Base-by-base conservation (phyloP, 2,113 vertebrate species). In the Ariopsis seemanni region DNA sequence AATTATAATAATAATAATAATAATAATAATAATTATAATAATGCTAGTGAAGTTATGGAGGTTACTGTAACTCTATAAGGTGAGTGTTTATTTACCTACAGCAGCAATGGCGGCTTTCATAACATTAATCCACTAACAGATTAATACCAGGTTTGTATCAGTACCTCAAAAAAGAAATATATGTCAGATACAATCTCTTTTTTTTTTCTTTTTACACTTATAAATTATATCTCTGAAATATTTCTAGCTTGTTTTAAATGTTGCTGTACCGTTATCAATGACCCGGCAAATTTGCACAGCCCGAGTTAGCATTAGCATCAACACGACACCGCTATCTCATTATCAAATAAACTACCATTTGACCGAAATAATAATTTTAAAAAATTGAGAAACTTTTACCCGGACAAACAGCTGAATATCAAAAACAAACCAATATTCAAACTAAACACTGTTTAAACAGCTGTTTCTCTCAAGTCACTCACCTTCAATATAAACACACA, bases 401-500 rank as follows among this genome's bases (percentile, higher is more conserved):
- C 0, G 12, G 52, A 50, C 14, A 65, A 20, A 7, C 8, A 5
- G n/a, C 0, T 15, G 18, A 25, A 69, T 34, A 53, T 42, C 5
- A 22, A 34, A 27, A 72, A 42, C 5, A 42, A 52, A 25, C 1
- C 11, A 4, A 17, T 10, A 27, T 11, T 9, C n/a, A 72, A 74
- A 8, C 25, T 4, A 30, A 74, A 82, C 42, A 42, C 42, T 1
- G 22, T 3, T 55, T 3, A n/a, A 10, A 42, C n/a, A 63, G 25
- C 7, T 57, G 27, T 80, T 69, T 87, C 60, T 30, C 1, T 60
- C 10, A 57, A 74, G 14, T 20, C 42, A 55, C 86, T 87, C 67
- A 87, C 86, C 86, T 87, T 87, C 48, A 77, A 11, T 42, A 65
- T 34, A 27, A 82, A 74, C 10, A 42, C 57, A 57, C 78, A 80